Evolutionary conservation across 1,140 invertebrate species (phyloP).

Genomic region (Charaxes varanes): DNA sequence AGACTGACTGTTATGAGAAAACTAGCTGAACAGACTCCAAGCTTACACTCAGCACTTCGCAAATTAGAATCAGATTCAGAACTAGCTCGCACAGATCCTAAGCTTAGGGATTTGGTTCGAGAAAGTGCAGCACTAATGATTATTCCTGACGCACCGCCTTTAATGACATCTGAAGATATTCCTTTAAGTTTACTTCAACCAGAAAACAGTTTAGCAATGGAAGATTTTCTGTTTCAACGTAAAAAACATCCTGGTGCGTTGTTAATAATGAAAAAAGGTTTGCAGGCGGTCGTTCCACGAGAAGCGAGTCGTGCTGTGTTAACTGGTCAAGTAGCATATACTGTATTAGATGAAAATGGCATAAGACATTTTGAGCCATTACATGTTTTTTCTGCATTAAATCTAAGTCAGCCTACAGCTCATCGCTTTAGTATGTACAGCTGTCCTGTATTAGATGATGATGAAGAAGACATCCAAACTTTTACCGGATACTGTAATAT

Average conservation of each 20-base stretch:
- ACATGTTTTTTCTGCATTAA: conserved; percentile 82
- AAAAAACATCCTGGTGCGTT: conserved; percentile 77
- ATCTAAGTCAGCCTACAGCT: conserved; percentile 77
- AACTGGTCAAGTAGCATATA: conserved; percentile 84
- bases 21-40: conserved; percentile 79
- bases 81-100: conserved; percentile 79
- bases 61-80: conserved; percentile 80
- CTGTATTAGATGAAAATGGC: conserved; percentile 84
- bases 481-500: conserved; percentile 65
- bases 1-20: conserved; percentile 83
- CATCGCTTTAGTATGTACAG: conserved; percentile 80
- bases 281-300: conserved; percentile 85
- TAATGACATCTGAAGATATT: conserved; percentile 80
- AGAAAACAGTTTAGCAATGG: conserved; percentile 82
- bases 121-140: conserved; percentile 83
- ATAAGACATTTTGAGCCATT: conserved; percentile 85
- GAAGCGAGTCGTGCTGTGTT: conserved; percentile 83
- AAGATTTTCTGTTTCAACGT: conserved; percentile 81
- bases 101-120: conserved; percentile 79
- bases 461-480: conserved; percentile 66
- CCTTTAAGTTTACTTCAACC: conserved; percentile 78
- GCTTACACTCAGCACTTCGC: conserved; percentile 75
- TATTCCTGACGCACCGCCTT: conserved; percentile 76
- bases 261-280: conserved; percentile 83
- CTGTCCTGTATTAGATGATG: conserved; percentile 75